Conservation (phyloP, 2,888 invertebrate genomes). For the Pammene aurita region DNA sequence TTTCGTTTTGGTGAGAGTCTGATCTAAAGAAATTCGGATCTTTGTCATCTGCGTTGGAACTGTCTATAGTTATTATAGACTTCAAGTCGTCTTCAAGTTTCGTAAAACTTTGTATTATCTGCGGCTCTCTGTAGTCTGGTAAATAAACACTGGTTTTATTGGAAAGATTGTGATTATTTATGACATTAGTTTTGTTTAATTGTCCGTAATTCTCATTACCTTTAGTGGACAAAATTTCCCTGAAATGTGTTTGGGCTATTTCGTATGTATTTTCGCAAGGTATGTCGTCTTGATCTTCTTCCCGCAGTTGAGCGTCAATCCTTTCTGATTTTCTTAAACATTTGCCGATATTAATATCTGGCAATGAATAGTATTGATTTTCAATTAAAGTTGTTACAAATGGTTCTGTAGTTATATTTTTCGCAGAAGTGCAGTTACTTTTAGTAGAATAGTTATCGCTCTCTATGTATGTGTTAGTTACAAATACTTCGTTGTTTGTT, state of each 20-base stretch:
- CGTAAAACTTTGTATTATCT: constrained; percentile 67
- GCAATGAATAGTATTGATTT: constrained; percentile 88
- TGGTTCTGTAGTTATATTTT: constrained; percentile 79
- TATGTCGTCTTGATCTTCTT: constrained; percentile 75
- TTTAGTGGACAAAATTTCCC: constrained; percentile 69
- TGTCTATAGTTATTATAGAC: constrained; percentile 75
- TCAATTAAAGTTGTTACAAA: constrained; percentile 82
- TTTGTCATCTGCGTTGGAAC: constrained; percentile 73
- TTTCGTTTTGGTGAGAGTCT: constrained; percentile 78
- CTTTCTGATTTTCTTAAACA: constrained; percentile 87
- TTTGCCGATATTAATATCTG: constrained; percentile 87
- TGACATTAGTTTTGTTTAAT: constrained; percentile 65
- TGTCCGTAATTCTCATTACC: constrained; percentile 71
- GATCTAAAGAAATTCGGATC: constrained; percentile 63
- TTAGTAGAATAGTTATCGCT: constrained; percentile 70
- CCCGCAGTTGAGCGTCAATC: constrained; percentile 87
- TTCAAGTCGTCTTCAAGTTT: constrained; percentile 78
- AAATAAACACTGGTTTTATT: constrained; percentile 57
- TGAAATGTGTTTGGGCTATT: constrained; percentile 73
- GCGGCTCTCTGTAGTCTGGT: constrained; percentile 66
- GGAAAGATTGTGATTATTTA: constrained; percentile 52
- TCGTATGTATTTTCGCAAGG: constrained; percentile 76
- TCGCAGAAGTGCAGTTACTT: constrained; percentile 70
- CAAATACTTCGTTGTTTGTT: constrained; percentile 68
- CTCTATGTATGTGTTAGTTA: constrained; percentile 72